A percentile compares a stretch with the other conserved stretches of the same genome.
These are phyloP conservation scores for Martes martes DNA, from an alignment of 2,113 vertebrate species.

Conservation along the genomic window DNA sequence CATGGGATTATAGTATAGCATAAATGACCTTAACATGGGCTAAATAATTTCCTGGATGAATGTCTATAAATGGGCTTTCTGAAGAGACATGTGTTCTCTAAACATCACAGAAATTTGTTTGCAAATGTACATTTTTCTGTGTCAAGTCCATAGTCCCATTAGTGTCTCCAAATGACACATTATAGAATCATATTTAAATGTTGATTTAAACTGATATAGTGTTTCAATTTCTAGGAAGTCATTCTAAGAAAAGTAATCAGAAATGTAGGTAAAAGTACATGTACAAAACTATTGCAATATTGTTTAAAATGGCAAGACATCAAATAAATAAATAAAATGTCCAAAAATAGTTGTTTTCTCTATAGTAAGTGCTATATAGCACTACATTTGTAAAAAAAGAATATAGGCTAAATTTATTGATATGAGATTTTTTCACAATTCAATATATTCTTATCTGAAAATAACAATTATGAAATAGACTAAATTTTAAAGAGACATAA, in stretches of 20 bases:
- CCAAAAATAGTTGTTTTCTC: background rate
- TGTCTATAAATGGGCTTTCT: background rate
- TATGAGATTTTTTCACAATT: background rate
- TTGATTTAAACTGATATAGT: background rate
- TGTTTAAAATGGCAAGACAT: background rate
- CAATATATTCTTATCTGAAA: background rate
- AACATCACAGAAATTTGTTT: background rate
- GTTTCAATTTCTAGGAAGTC: background rate
- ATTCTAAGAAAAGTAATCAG: background rate
- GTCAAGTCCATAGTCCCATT: background rate
- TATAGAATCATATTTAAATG: background rate
- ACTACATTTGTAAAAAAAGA: background rate
- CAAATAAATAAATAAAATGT: background rate
- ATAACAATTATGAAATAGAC: background rate
- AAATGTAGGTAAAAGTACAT: background rate
- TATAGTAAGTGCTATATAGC: background rate
- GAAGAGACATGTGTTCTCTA: background rate
- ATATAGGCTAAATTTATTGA: background rate
- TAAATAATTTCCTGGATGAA: background rate
- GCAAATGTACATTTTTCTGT: background rate
- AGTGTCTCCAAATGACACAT: background rate
- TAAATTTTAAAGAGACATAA: background rate
- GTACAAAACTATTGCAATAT: background rate
- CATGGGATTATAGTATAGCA: background rate
- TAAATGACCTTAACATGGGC: background rate